Percentiles rank a stretch among this genome's conserved stretches.
Conservation (phyloP, 2,113 vertebrate species). For the Spheniscus mendiculus region DNA sequence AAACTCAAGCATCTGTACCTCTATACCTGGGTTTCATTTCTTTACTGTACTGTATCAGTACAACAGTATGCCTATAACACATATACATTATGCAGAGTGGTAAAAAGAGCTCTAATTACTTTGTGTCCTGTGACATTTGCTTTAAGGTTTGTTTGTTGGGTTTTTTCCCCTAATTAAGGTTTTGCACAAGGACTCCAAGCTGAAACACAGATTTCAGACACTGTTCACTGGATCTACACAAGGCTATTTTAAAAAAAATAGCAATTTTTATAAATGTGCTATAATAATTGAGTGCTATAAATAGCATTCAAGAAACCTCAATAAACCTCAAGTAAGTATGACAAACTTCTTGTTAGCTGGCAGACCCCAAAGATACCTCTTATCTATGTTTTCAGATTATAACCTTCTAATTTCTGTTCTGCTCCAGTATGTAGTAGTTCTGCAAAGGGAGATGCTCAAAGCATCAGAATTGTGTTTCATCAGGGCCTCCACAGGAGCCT, state of each 20-base stretch:
- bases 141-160: background rate
- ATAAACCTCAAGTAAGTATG: background rate
- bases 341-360: background rate
- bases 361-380: background rate
- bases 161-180: accelerated
- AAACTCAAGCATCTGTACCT: background rate
- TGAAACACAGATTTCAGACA: background rate
- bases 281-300: background rate
- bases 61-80: background rate
- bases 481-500: background rate
- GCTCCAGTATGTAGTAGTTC: background rate
- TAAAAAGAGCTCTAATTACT: background rate
- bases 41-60: background rate
- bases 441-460: background rate
- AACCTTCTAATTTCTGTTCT: background rate
- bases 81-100: background rate
- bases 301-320: background rate
- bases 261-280: background rate
- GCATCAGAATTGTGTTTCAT: background rate
- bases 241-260: background rate
- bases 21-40: background rate
- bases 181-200: background rate
- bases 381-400: background rate
- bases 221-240: background rate
- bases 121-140: background rate